phyloP scores from a whole-genome alignment of 1,140 invertebrate genomes.

The Chironomus striatipennis region DNA sequence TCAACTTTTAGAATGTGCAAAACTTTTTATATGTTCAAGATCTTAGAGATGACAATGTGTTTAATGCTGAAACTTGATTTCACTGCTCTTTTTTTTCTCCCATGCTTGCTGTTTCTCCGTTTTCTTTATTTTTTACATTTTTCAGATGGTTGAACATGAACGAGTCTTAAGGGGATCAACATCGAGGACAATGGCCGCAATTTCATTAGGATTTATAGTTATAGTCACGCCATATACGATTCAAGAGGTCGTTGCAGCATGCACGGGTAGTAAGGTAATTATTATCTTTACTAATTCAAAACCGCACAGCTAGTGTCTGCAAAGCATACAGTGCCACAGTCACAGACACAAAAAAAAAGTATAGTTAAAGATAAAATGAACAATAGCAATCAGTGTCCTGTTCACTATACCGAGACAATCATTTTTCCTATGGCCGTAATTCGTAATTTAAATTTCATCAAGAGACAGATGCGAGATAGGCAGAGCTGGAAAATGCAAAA shows the following conservation, averaged over 20 bases:
- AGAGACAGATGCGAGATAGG: too few relatives aligned
- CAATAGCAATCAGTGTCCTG: background rate
- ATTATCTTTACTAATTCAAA: background rate
- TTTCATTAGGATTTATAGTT: conserved; percentile 79
- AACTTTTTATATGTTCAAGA: background rate
- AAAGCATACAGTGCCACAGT: background rate
- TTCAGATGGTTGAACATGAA: conserved; percentile 57
- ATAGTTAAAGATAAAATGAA: background rate
- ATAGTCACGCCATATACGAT: conserved; percentile 82
- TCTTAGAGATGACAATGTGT: background rate
- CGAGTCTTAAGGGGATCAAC: conserved; percentile 65
- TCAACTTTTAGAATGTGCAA: too few relatives aligned
- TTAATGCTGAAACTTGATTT: background rate
- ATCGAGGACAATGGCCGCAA: conserved; percentile 77
- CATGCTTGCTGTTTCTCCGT: background rate
- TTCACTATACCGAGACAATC: background rate
- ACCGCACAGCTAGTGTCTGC: background rate
- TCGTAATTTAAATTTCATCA: conserved; percentile 9
- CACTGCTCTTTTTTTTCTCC: background rate
- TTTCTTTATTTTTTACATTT: conserved; percentile 29
- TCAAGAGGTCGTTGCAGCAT: conserved; percentile 78
- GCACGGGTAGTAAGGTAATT: conserved; percentile 62
- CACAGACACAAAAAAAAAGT: too few relatives aligned
- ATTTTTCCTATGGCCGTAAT: background rate
- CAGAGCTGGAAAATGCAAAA: too few relatives aligned